Evolutionary conservation across 2,113 vertebrate species (phyloP), one percentile per base, ranked within the genome.

Genomic region (Ageneiosus marmoratus): DNA sequence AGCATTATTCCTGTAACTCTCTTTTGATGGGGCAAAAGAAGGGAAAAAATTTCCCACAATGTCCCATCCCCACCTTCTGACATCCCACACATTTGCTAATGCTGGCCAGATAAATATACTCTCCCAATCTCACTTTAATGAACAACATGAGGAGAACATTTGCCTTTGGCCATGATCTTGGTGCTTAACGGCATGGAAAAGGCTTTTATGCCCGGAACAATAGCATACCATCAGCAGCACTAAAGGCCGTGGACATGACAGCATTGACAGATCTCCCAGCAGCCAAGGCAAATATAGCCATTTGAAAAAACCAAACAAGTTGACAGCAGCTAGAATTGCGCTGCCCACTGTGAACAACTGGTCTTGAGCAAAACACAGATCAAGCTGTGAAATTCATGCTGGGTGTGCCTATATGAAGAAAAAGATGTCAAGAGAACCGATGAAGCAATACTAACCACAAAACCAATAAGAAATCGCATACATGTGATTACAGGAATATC

Each of bases 201-300:
- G 79, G 51, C 70, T 63, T 62, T 53, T 41, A 70, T 51, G 74
- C 60, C 62, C 10, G 62, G 58, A 83, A 69, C 51, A 41, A 83
- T 65, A 53, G 56, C 69, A 74, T 70, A 79, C 48, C 69, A 70
- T 27, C 51, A 50, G 67, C 34, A 29, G 27, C 51, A 53, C 62
- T 51, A 78, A 81, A 51, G 53, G 75, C 53, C 58, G 60, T 27
- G 51, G 44, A 41, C 70, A 76, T 77, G 83, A 80, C 73, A 58
- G 56, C 69, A 50, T 10, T 77, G 86, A 87, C 67, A 87, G 67
- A 51, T 7, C 53, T 60, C 69, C 75, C 67, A 77, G 58, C 51
- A 80, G 72, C 27, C 81, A 77, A 50, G 7, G 78, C 77, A 62
- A 78, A 84, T 77, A 62, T 62, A 60, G 79, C 63, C 32, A 0